Percentiles rank a stretch among this genome's conserved stretches.
Conservation (phyloP, 2,797 vertebrate genomes). For the Dermochelys coriacea region DNA sequence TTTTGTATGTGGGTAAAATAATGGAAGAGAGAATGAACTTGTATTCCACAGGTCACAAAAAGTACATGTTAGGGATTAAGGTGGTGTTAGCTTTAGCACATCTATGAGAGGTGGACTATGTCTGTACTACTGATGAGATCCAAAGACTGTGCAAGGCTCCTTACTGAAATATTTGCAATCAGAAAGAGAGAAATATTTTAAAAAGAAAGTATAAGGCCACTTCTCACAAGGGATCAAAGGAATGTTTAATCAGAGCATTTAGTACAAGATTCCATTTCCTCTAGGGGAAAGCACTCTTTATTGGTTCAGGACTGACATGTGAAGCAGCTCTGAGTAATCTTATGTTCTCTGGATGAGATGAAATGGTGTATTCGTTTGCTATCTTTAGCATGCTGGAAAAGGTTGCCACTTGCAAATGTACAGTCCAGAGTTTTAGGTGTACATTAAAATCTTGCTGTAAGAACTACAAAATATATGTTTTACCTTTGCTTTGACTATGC, state of each 20-base stretch:
- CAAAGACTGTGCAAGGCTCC: background rate
- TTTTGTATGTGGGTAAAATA: background rate
- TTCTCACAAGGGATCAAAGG: background rate
- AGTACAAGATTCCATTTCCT: background rate
- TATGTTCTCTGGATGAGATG: background rate
- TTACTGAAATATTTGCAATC: background rate
- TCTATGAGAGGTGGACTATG: background rate
- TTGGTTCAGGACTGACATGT: background rate
- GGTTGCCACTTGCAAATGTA: background rate
- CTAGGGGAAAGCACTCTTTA: background rate
- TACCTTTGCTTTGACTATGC: background rate
- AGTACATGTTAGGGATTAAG: background rate
- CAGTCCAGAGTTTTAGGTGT: background rate
- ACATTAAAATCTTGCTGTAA: background rate
- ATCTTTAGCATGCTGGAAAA: background rate
- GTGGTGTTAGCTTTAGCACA: background rate
- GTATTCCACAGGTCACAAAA: background rate
- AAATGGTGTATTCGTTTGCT: background rate
- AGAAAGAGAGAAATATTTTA: background rate
- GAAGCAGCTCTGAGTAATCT: background rate
- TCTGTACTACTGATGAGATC: background rate
- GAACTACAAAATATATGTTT: background rate
- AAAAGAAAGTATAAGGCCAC: background rate
- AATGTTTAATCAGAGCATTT: background rate
- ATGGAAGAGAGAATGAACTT: background rate